These are phyloP conservation scores for Cynoglossus semilaevis DNA, from an alignment of 2,113 vertebrate species.

Conservation along the genomic window DNA sequence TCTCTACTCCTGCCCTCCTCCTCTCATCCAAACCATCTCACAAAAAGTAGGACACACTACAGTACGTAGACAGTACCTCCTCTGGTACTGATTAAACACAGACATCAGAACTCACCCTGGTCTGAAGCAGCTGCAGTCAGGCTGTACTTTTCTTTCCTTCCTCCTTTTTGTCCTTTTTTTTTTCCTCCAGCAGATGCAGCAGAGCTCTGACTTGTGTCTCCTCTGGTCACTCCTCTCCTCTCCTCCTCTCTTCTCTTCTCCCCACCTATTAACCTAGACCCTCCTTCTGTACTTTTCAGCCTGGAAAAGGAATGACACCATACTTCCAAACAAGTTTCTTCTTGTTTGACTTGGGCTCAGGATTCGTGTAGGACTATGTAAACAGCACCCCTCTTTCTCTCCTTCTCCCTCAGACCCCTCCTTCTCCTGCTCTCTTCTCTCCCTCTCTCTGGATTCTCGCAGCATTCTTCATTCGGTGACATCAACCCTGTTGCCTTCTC, in stretches of 20 bases:
- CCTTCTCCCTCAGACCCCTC: slow-evolving; percentile 31
- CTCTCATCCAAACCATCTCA: background rate
- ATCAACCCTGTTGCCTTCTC: slow-evolving; percentile 79
- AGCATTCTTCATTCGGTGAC: slow-evolving; percentile 80
- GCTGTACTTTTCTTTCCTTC: slow-evolving; percentile 28
- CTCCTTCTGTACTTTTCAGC: slow-evolving; percentile 69
- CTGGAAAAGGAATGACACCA: slow-evolving; percentile 80
- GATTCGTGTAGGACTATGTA: slow-evolving; percentile 71
- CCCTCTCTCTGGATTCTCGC: slow-evolving; percentile 76
- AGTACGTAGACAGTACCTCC: background rate
- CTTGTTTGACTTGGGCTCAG: slow-evolving; percentile 72
- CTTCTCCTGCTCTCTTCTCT: slow-evolving; percentile 28
- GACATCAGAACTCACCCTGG: slow-evolving; percentile 43
- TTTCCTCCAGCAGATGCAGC: slow-evolving; percentile 21
- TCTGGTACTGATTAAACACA: background rate
- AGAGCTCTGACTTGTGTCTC: slow-evolving; percentile 45
- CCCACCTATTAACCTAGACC: slow-evolving; percentile 63
- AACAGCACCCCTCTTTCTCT: slow-evolving; percentile 60
- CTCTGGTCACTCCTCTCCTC: slow-evolving; percentile 56
- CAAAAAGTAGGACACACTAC: background rate
- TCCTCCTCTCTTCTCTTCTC: slow-evolving; percentile 49
- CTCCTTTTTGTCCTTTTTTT: slow-evolving; percentile 43
- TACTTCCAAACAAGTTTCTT: slow-evolving; percentile 80
- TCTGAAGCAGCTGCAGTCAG: slow-evolving; percentile 21
- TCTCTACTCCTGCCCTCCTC: background rate